Base-by-base conservation (phyloP, 2,888 invertebrate genomes). In the Diloba caeruleocephala region DNA sequence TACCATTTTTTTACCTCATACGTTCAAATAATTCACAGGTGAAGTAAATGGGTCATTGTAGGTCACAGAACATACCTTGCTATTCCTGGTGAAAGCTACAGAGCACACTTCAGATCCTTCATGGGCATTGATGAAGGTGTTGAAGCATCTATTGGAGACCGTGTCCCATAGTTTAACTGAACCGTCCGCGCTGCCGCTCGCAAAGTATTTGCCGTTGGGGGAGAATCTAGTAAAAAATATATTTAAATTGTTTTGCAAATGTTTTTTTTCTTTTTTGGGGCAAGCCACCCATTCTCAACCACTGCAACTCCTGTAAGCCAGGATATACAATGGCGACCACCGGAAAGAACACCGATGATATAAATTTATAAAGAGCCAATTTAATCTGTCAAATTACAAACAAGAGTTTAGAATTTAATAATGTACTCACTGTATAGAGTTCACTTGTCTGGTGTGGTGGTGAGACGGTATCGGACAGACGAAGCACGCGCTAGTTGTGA, bases 131-230 rank as follows among this genome's bases (percentile, higher is more conserved):
- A 95, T 90, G 83, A 99, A 98, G 0, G 98, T 99, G 81, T 98
- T 99, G 63, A 99, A 96, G 79, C 99, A 99, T 37, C 98, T 94
- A 17, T 95, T 95, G 4, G 98, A 99, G 0, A 99, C 97, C 0
- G 98, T 99, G 88, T 99, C 99, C 99, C 99, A 99, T 0, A 99
- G 89, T 85, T 99, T 99, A 5, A 99, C 98, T 49, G 96, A 95
- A 0, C 99, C 99, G 81, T 99, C 99, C 55, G 97, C 96, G 54
- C 98, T 98, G 34, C 97, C 97, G 0, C 98, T 97, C 0, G 98
- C 99, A 87, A 95, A 95, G 23, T 95, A 89, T 54, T 92, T 93
- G n/a, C 93, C 94, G 70, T 93, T 93, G 0, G 93, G 91, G 0
- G 93, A 93, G 41, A 93, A 94, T 37, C 93, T 93, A 57, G 0